phyloP scores from a whole-genome alignment of 2,797 vertebrate genomes.

The Acipenser ruthenus region DNA sequence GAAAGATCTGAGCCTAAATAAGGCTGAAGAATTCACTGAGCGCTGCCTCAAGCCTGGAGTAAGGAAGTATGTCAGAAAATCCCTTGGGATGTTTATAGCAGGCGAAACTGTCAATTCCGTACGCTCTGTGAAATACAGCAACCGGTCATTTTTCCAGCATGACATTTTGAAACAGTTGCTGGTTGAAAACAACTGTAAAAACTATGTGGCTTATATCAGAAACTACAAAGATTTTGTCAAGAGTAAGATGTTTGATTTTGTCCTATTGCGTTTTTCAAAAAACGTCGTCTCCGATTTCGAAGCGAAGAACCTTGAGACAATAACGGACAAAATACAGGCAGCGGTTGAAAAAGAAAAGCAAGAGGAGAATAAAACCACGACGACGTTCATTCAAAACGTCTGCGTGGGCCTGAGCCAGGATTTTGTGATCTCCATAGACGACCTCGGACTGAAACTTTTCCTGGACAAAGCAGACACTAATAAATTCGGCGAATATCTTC shows the following conservation, averaged over 20 bases:
- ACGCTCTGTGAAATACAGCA: neutral
- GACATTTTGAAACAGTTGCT: neutral
- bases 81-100: neutral
- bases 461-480: slow-evolving; percentile 1
- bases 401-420: slow-evolving; percentile 15
- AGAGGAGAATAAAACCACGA: neutral
- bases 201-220: neutral
- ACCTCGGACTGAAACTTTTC: slow-evolving; percentile 8
- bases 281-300: neutral
- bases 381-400: slow-evolving; percentile 13
- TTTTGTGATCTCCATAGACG: slow-evolving; percentile 6
- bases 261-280: neutral
- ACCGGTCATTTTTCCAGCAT: too few relatives aligned
- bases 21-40: neutral
- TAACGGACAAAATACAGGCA: neutral
- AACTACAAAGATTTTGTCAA: neutral
- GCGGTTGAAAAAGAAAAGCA: neutral
- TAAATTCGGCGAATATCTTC: slow-evolving; percentile 12
- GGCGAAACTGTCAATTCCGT: neutral
- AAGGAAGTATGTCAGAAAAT: neutral
- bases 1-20: neutral
- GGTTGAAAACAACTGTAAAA: neutral
- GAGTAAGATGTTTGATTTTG: neutral
- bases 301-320: neutral
- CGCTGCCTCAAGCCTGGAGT: neutral